Conservation (phyloP, 2,888 invertebrate species). For the Stegana nigrithorax region DNA sequence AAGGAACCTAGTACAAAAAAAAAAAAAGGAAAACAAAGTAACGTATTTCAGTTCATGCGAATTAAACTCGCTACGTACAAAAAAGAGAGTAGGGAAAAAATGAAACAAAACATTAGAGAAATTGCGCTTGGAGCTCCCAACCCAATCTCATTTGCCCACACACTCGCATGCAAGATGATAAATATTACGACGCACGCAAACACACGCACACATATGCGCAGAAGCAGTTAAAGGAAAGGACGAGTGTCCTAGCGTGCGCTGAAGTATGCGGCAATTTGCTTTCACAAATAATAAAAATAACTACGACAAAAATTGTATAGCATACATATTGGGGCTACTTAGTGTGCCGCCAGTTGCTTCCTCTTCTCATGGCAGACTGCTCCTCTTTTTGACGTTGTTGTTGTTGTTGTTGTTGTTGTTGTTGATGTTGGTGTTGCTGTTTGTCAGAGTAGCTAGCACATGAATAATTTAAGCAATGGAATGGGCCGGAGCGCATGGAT, state of each 20-base stretch:
- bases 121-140: neutral
- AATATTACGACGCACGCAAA: neutral
- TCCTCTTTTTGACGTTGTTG: too few species aligned
- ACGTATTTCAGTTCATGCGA: too few species aligned
- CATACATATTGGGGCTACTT: constrained; percentile 14
- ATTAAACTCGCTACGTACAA: neutral
- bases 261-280: neutral
- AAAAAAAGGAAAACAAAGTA: neutral
- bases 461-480: constrained; percentile 55
- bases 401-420: too few species aligned
- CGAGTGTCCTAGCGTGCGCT: neutral
- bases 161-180: constrained; percentile 1
- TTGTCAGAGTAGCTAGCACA: constrained; percentile 38
- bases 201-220: too few species aligned
- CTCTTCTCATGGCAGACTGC: too few species aligned
- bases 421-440: neutral
- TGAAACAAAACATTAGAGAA: constrained; percentile 1
- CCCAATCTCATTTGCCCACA: neutral
- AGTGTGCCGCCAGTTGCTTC: neutral
- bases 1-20: too few species aligned
- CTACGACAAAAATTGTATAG: neutral
- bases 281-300: neutral
- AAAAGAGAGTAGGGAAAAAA: neutral
- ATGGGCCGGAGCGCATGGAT: neutral
- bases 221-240: neutral